A percentile compares a stretch with the other conserved stretches of the same genome.
Evolutionary conservation across 2,797 vertebrate species (phyloP).

Genomic region (Discoglossus pictus): DNA sequence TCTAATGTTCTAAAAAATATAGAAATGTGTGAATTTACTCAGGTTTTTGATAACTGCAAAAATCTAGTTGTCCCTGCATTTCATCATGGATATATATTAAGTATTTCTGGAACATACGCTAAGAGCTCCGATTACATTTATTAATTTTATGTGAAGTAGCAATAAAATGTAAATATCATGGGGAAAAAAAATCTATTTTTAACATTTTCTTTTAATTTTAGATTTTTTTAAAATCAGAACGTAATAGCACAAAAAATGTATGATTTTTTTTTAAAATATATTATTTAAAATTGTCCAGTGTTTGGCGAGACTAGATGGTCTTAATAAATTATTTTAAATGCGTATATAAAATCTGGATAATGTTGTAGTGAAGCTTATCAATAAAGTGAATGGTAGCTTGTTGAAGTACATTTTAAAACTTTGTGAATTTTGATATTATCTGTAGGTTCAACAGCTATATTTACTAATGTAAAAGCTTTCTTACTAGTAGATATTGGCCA

Average conservation of each 20-base stretch:
- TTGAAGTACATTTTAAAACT: too few relatives aligned
- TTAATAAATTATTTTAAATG: too few relatives aligned
- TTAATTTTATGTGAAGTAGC: not conserved
- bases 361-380: too few relatives aligned
- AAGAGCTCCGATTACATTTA: constrained; percentile 35
- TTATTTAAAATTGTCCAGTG: too few relatives aligned
- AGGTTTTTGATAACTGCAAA: constrained; percentile 52
- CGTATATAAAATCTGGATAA: too few relatives aligned
- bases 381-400: too few relatives aligned
- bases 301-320: too few relatives aligned
- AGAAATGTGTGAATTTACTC: constrained; percentile 53
- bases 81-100: constrained; percentile 48
- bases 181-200: constrained; percentile 9
- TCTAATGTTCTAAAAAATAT: constrained; percentile 59
- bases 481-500: too few relatives aligned
- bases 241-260: constrained; percentile 38
- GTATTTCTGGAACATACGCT: constrained; percentile 17
- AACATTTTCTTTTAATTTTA: constrained; percentile 16
- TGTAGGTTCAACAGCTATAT: too few relatives aligned
- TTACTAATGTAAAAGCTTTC: too few relatives aligned
- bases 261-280: not conserved
- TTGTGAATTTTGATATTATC: too few relatives aligned
- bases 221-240: constrained; percentile 14
- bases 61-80: constrained; percentile 35
- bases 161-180: constrained; percentile 11